Percentiles rank a stretch among this genome's conserved stretches.
phyloP scores from a whole-genome alignment of 2,888 invertebrate species.

The Allacma fusca region DNA sequence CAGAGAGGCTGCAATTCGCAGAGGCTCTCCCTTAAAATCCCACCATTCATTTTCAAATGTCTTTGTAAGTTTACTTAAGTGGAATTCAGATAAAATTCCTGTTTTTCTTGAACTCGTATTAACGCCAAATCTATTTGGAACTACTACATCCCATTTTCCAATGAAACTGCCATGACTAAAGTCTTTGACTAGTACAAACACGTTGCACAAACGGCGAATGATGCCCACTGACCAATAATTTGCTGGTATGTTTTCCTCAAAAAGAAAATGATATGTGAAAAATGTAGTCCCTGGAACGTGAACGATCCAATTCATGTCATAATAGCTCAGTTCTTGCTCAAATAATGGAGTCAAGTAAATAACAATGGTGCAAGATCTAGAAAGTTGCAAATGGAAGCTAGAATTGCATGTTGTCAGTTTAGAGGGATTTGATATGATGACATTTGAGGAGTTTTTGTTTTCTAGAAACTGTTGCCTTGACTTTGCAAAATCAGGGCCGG shows the following conservation, averaged over 20 bases:
- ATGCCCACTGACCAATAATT: background rate
- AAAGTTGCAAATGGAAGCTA: no score
- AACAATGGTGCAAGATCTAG: no score
- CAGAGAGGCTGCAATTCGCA: background rate
- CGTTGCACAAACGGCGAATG: background rate
- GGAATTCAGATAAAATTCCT: background rate
- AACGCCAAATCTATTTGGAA: background rate
- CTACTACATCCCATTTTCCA: background rate
- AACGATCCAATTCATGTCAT: background rate
- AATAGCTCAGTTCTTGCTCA: no score
- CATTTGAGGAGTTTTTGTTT: no score
- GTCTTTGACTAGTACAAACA: background rate
- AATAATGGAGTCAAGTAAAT: no score
- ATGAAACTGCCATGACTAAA: background rate
- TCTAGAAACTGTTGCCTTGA: no score
- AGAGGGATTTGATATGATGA: no score
- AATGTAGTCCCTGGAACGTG: background rate
- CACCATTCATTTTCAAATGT: conserved; percentile 5
- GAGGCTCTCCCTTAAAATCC: background rate
- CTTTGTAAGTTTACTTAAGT: background rate
- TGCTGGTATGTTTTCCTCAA: background rate
- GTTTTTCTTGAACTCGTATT: no score
- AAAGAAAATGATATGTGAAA: background rate
- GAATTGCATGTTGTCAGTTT: no score
- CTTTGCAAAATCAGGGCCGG: no score